Conservation (phyloP, 2,888 invertebrate species). For the Coenonympha glycerion region DNA sequence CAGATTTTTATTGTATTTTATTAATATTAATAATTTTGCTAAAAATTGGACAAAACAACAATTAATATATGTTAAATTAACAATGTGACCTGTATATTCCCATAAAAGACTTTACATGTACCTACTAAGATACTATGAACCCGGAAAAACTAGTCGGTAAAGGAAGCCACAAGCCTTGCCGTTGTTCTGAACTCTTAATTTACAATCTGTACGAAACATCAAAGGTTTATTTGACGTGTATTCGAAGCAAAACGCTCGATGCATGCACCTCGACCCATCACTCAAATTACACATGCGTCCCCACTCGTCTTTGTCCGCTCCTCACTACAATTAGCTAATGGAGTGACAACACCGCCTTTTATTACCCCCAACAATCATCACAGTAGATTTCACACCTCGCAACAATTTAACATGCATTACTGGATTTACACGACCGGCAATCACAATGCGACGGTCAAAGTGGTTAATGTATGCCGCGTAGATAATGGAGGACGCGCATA, state of each 20-base stretch:
- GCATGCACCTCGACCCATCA: not conserved
- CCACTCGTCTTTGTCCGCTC: slow-evolving; percentile 26
- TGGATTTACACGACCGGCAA: slow-evolving; percentile 12
- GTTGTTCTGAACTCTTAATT: not conserved
- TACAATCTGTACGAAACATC: not conserved
- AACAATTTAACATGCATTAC: slow-evolving; percentile 21
- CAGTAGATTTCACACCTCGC: slow-evolving; percentile 13
- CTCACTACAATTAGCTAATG: slow-evolving; percentile 30
- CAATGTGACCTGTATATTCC: no score
- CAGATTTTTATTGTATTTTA: no score
- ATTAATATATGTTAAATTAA: no score
- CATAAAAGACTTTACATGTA: no score
- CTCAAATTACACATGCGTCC: slow-evolving; percentile 28
- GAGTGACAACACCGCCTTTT: slow-evolving; percentile 24
- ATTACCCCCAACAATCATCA: slow-evolving; percentile 16
- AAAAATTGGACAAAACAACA: no score
- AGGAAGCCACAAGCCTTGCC: no score
- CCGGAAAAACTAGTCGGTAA: no score
- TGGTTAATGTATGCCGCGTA: slow-evolving; percentile 10
- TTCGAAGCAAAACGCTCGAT: not conserved
- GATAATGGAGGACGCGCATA: not conserved
- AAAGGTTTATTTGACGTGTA: not conserved
- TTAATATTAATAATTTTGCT: no score
- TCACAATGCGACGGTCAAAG: slow-evolving; percentile 12
- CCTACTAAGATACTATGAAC: no score